Percentiles rank a stretch among this genome's conserved stretches.
These are phyloP conservation scores for Acrocephalus arundinaceus DNA, from an alignment of 2,113 vertebrate species.

Conservation along the genomic window DNA sequence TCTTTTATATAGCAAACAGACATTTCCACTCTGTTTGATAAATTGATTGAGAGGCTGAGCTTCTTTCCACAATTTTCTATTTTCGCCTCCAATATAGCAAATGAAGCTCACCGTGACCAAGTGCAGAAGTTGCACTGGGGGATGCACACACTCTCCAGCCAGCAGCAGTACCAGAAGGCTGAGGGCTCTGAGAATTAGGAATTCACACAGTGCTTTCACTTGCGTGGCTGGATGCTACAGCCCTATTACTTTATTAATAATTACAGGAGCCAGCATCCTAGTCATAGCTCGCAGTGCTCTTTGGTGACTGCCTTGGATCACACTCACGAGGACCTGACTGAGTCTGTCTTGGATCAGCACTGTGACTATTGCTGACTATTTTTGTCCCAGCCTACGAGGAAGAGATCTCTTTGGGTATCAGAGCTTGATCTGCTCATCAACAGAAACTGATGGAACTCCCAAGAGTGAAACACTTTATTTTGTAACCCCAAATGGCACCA, in stretches of 20 bases:
- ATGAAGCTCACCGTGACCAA: neutral
- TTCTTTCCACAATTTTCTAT: slow-evolving; percentile 26
- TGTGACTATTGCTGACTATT: neutral
- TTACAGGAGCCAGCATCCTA: neutral
- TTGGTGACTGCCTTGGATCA: neutral
- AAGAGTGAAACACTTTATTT: rapidly evolving
- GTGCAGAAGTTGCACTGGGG: neutral
- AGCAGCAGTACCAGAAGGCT: neutral
- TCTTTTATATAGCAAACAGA: slow-evolving; percentile 50
- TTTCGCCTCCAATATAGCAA: neutral
- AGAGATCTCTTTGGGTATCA: neutral
- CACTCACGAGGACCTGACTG: neutral
- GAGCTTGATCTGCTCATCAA: neutral
- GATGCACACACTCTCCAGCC: neutral
- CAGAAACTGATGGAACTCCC: neutral
- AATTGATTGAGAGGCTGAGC: slow-evolving; percentile 18
- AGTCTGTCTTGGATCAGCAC: neutral
- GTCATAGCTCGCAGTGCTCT: neutral
- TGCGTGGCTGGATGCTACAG: neutral
- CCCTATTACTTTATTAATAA: neutral
- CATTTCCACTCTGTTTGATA: slow-evolving; percentile 61
- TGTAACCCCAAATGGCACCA: neutral
- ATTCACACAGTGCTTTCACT: neutral
- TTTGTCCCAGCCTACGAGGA: neutral
- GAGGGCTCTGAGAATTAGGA: neutral